phyloP scores from a whole-genome alignment of 2,113 vertebrate genomes.

The Oophaga pumilio region DNA sequence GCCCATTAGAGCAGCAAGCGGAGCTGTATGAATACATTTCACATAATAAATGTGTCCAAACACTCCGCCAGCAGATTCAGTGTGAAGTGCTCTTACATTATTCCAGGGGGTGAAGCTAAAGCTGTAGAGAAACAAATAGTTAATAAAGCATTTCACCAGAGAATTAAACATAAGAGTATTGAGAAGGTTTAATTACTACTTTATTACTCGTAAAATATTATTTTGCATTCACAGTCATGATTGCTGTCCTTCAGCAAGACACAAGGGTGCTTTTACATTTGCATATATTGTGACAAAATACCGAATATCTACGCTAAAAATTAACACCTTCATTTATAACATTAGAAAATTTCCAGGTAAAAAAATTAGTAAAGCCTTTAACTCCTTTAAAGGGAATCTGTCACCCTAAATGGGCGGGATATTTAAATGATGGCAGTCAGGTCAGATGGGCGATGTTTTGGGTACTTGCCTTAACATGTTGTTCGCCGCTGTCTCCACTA shows the following conservation, averaged over 20 bases:
- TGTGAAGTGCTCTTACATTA: not conserved
- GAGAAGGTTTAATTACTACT: not conserved
- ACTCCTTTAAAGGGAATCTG: too few relatives aligned
- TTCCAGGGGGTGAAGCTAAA: not conserved
- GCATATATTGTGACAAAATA: not conserved
- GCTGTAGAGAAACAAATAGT: not conserved
- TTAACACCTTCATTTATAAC: not conserved
- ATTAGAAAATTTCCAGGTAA: not conserved
- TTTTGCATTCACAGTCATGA: conserved; percentile 25
- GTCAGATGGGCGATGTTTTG: too few relatives aligned
- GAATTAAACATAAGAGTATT: not conserved
- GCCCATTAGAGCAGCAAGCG: conserved; percentile 16
- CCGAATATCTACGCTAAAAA: not conserved
- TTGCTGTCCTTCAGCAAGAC: not conserved
- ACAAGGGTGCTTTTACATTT: not conserved
- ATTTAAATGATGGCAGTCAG: too few relatives aligned
- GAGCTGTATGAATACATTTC: conserved; percentile 20
- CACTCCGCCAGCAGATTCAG: not conserved
- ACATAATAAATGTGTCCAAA: conserved; percentile 6
- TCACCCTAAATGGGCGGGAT: too few relatives aligned
- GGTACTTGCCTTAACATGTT: too few relatives aligned
- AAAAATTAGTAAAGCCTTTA: not conserved
- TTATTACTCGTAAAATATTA: not conserved
- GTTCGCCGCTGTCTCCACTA: too few relatives aligned
- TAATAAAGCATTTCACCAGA: conserved; percentile 19